Base-by-base conservation (phyloP, 2,888 invertebrate species). In the Gymnoscelis rufifasciata region DNA sequence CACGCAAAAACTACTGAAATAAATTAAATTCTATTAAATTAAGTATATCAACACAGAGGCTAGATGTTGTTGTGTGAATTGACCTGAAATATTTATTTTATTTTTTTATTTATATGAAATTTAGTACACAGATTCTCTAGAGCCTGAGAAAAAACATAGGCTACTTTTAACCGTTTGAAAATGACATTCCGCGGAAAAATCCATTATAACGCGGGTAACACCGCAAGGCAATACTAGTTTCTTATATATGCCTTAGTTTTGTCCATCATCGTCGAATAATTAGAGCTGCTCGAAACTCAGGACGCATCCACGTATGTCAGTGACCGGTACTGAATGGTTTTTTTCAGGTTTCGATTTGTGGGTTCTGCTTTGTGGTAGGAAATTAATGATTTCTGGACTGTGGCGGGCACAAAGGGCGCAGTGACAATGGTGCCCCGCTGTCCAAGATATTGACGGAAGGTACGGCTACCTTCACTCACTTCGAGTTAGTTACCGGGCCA, bases 341-440 rank as follows among this genome's bases (percentile, higher is more conserved):
- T 86, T 83, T 81, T 69, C 79, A 79, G 74, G 57, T 68, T 76
- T 83, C 83, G 81, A 84, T 84, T 83, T 84, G 87, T 87, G 88
- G 81, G 86, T 84, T 83, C 86, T 70, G 82, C 86, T 84, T 88
- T 88, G 88, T 86, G 84, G 75, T 84, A 78, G 72, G 80, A 83
- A 87, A 88, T 88, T 88, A 88, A 88, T 88, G 88, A 87, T 86
- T 88, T 86, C 82, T 81, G 81, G 86, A 80, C 84, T 83, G 82
- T 75, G 78, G 74, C 75, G 74, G 61, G 70, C 57, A 87, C 84
- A 86, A 87, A 78, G 69, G 78, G 38, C 38, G 44, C 66, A 78
- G 74, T 79, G 82, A 88, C 88, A 88, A 88, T 78, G 81, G 86
- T 78, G 79, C 67, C 88, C 88, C 84, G 88, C 87, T 84, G 88